Evolutionary conservation across 2,113 vertebrate genomes (phyloP).

Genomic region (Mohoua ochrocephala): DNA sequence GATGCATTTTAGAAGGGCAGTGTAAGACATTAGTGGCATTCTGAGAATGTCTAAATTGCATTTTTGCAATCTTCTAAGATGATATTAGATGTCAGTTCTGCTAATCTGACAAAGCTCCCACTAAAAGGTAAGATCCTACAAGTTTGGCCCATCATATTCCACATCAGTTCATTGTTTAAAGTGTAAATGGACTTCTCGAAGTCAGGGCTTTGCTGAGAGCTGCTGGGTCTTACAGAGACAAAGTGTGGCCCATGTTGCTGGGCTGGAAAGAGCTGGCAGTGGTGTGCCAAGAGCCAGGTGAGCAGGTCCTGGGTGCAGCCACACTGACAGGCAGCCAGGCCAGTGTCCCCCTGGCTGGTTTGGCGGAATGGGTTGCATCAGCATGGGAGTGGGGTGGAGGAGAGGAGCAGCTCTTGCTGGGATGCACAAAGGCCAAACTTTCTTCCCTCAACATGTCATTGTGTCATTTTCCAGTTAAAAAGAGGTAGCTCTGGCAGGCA

Average conservation of each 20-base stretch:
- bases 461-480: background rate
- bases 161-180: background rate
- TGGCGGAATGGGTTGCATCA: background rate
- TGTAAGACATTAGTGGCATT: fast-evolving
- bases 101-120: background rate
- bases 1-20: background rate
- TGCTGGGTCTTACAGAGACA: background rate
- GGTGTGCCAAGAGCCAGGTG: background rate
- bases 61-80: background rate
- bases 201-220: background rate
- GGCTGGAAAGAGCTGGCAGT: background rate
- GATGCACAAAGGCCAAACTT: background rate
- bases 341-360: background rate
- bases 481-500: background rate
- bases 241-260: fast-evolving
- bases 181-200: background rate
- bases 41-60: background rate
- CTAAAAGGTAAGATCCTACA: background rate
- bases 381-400: background rate
- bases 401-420: background rate
- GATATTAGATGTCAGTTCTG: background rate
- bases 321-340: background rate
- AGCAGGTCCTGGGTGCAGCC: background rate
- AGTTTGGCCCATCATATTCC: background rate
- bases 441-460: background rate